Conservation (phyloP, 2,113 vertebrate species). For the Marmota monax region DNA sequence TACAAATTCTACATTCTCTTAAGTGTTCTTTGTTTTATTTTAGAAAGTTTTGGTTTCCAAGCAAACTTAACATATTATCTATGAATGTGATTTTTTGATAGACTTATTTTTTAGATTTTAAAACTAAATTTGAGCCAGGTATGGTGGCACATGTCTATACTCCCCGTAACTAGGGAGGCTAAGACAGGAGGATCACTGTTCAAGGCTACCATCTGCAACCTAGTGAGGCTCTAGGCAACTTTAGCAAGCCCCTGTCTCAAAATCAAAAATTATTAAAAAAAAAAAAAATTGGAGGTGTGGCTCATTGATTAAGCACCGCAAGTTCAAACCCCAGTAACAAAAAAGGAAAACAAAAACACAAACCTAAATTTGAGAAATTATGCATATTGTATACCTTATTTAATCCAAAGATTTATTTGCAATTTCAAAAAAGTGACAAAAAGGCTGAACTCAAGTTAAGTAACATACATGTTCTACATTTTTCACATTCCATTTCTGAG, state of each 20-base stretch:
- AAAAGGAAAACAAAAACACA: no score
- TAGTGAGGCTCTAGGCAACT: no score
- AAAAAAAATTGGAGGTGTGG: no score
- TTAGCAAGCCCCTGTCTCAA: no score
- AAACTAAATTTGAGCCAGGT: conserved; percentile 48
- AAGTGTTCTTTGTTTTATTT: conserved; percentile 72
- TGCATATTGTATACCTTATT: conserved; percentile 76
- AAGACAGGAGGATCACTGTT: no score
- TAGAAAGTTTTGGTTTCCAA: conserved; percentile 70
- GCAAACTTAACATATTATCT: conserved; percentile 67
- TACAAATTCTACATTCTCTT: conserved; percentile 80
- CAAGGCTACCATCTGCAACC: no score
- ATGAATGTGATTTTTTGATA: conserved; percentile 73
- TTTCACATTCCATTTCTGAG: conserved; percentile 74
- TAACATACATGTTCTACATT: conserved; percentile 79
- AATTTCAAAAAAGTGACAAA: conserved; percentile 82
- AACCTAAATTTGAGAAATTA: conserved; percentile 66
- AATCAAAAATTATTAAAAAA: no score
- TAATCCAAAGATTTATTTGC: conserved; percentile 71
- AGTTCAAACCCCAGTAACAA: no score
- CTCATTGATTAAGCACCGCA: no score
- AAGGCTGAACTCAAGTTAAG: conserved; percentile 63
- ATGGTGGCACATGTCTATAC: no score
- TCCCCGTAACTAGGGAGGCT: no score
- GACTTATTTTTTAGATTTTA: conserved; percentile 52